Evolutionary conservation across 2,113 vertebrate species (phyloP), one percentile per base, ranked within the genome.

Genomic region (Scophthalmus maximus): DNA sequence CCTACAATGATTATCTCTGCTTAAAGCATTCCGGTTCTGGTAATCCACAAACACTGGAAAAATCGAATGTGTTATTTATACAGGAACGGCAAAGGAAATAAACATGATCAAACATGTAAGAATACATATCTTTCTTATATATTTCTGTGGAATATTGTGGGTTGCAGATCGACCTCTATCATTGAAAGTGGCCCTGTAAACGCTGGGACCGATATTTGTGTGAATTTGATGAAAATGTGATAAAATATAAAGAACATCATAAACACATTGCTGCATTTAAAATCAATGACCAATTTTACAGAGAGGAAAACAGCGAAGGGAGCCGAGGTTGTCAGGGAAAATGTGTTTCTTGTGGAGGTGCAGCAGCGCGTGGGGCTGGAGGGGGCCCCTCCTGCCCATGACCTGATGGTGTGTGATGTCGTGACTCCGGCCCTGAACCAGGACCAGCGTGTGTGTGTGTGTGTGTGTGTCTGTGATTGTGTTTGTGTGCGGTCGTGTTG

Each of bases 401-500:
- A 55, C 38, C 46, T 34, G 20, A 10, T 44, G n/a, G 14, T 30
- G 27, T 38, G 38, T 22, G 2, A 29, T 27, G 29, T 12, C 5
- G 5, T 1, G 4, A 36, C 23, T 49, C 4, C 49, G 8, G 53
- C 32, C 30, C 22, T 55, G 12, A 55, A 46, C 47, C 18, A 29
- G 17, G n/a, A 14, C 25, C 38, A 52, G 61, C 6, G 2, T 32
- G 26, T 49, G 25, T 30, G 36, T n/a, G 29, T 12, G 56, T 8
- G 34, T 18, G 5, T 34, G 6, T 17, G 40, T 7, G n/a, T 34
- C 49, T 32, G 36, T 40, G n/a, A 10, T 25, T 56, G 11, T 64
- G 26, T 25, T 23, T 61, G 0, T 73, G 63, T 59, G 46, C 61
- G 6, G 25, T 8, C 12, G 2, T 23, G 68, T 58, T 64, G 55